A percentile compares a stretch with the other conserved stretches of the same genome.
Evolutionary conservation across 1,140 invertebrate genomes (phyloP).

Genomic region (Leptinotarsa lineolata): DNA sequence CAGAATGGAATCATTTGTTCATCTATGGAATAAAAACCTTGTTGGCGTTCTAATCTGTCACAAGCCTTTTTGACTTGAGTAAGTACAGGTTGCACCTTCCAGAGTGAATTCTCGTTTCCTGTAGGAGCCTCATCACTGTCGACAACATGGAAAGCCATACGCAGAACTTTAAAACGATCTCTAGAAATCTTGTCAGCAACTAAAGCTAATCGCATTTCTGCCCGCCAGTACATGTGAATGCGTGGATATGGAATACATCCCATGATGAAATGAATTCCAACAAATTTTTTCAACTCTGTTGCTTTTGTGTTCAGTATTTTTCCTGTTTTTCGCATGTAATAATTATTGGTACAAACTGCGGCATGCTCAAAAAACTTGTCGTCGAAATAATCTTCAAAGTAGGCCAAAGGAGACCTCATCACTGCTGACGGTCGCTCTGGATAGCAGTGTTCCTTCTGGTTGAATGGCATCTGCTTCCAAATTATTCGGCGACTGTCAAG

Average conservation of each 20-base stretch:
- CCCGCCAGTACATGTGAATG: not conserved
- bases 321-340: not conserved
- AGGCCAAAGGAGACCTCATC: not conserved
- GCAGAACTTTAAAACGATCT: not conserved
- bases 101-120: not conserved
- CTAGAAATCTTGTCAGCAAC: not conserved
- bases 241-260: not conserved
- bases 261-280: too few relatives aligned
- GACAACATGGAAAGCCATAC: not conserved
- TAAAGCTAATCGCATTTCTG: not conserved
- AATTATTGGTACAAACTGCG: not conserved
- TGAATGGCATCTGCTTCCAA: conserved; percentile 9
- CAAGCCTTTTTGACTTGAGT: not conserved
- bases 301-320: too few relatives aligned
- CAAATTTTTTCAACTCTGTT: too few relatives aligned
- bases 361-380: not conserved
- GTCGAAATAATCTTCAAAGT: not conserved
- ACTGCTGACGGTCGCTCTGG: conserved; percentile 1
- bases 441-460: conserved; percentile 9
- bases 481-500: conserved; percentile 1
- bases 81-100: not conserved
- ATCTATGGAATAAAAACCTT: not conserved
- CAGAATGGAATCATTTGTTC: not conserved
- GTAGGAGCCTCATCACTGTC: not conserved
- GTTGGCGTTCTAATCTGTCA: not conserved